phyloP scores from a whole-genome alignment of 2,113 vertebrate genomes.

The Aspidoscelis tigris region DNA sequence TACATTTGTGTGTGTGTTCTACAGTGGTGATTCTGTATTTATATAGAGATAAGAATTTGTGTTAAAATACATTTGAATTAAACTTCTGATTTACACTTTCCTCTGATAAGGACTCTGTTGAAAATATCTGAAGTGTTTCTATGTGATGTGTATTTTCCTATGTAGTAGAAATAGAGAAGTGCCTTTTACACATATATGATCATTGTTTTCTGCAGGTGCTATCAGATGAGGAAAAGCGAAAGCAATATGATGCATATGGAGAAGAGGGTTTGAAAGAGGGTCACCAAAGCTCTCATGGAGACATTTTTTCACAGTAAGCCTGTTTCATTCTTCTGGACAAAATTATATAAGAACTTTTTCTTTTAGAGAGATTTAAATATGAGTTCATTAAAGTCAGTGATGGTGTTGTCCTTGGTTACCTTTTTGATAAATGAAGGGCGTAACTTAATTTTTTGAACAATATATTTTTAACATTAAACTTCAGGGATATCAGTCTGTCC shows the following conservation, averaged over 20 bases:
- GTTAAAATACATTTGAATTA: no score
- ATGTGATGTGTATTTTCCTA: no score
- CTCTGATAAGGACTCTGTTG: not conserved
- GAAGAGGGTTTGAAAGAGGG: constrained; percentile 97
- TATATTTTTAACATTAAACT: no score
- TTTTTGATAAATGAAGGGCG: not conserved
- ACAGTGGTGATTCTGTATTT: no score
- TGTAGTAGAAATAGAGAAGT: not conserved
- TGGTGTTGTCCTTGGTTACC: not conserved
- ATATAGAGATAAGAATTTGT: no score
- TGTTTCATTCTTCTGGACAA: not conserved
- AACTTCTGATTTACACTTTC: no score
- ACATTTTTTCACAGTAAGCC: constrained; percentile 97
- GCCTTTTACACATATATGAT: rapidly evolving
- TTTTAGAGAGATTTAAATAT: not conserved
- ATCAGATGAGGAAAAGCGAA: constrained; percentile 96
- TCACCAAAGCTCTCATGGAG: constrained; percentile 94
- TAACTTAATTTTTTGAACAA: no score
- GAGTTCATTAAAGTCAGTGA: rapidly evolving
- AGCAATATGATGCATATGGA: constrained; percentile 93
- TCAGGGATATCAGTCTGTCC: no score
- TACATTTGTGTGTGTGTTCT: no score
- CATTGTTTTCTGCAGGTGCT: constrained; percentile 82
- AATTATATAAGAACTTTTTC: not conserved
- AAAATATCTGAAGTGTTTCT: not conserved